Conservation (phyloP, 2,888 invertebrate species). For the Odontocolon sp. region DNA sequence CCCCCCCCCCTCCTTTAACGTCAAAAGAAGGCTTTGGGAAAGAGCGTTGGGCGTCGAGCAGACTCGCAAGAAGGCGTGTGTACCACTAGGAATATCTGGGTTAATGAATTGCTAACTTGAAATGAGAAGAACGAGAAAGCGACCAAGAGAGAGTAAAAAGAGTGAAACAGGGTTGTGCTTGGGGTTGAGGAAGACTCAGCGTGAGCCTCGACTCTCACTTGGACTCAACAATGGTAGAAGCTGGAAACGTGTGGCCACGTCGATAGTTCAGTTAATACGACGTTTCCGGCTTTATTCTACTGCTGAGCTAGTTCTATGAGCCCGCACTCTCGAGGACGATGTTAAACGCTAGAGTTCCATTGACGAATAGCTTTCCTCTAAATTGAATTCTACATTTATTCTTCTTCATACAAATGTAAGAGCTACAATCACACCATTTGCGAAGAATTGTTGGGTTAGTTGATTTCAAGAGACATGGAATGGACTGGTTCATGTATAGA, state of each 20-base stretch:
- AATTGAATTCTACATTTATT: slow-evolving; percentile 3
- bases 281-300: neutral
- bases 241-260: slow-evolving; percentile 9
- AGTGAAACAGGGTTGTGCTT: neutral
- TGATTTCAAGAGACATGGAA: no score
- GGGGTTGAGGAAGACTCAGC: slow-evolving; percentile 1
- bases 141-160: neutral
- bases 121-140: slow-evolving; percentile 44
- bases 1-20: slow-evolving; percentile 5
- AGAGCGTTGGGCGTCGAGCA: slow-evolving; percentile 5
- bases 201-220: neutral
- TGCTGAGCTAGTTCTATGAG: neutral
- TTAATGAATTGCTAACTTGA: slow-evolving; percentile 63
- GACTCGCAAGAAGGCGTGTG: slow-evolving; percentile 41
- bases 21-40: slow-evolving; percentile 33
- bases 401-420: neutral
- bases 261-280: slow-evolving; percentile 28
- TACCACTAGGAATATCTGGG: slow-evolving; percentile 58
- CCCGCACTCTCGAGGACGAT: neutral
- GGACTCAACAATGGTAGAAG: slow-evolving; percentile 15
- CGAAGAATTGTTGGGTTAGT: no score
- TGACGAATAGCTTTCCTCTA: slow-evolving; percentile 1
- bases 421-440: neutral
- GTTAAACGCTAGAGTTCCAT: neutral
- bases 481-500: no score